Base-by-base conservation (phyloP, 64 coral and sea anemone genomes). In the Pocillopora damicornis region DNA sequence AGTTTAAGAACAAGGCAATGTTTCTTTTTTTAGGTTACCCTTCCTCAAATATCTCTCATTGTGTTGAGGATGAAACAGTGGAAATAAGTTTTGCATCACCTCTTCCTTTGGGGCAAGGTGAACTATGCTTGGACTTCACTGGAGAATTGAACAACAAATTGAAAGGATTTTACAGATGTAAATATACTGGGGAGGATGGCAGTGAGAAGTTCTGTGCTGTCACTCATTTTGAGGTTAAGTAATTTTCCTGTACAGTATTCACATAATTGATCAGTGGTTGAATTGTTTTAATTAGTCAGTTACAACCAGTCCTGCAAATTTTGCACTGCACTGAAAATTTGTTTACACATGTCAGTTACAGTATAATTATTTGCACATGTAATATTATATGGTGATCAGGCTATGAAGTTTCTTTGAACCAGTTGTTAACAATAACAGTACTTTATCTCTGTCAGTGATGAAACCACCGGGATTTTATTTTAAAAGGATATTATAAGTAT, bases 101-200 rank as follows among this genome's bases (percentile, higher is more conserved):
- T 4, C 88, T 98, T 22, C 90, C 93, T 45, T 5, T 92, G 75
- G 96, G 96, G 15, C 87, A 72, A 81, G 90, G 90, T 20, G 75
- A 78, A 63, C 58, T 98, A 77, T 89, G 80, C 11, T 16, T 98
- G 72, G 90, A 98, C 76, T 98, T 95, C 56, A 95, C 81, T n/a
- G 96, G 96, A 16, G 93, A 98, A 68, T 83, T 98, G 20, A 98
- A 98, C 67, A 83, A 98, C 37, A 98, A 95, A 51, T 95, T 98
- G 91, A 98, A 98, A 95, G 96, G 96, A 80, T 98, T 98, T 37
- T 98, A 98, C 92, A 90, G 93, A 71, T 87, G 93, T 87, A 98
- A 98, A 89, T 98, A 98, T 37, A 84, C 89, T 17, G 80, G 61
- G 30, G 90, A 94, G 20, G 83, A 84, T 86, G 96, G 93, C 0